These are phyloP conservation scores for Mormyrops boulengeri DNA, from an alignment of 2,797 vertebrate species.

Conservation along the genomic window DNA sequence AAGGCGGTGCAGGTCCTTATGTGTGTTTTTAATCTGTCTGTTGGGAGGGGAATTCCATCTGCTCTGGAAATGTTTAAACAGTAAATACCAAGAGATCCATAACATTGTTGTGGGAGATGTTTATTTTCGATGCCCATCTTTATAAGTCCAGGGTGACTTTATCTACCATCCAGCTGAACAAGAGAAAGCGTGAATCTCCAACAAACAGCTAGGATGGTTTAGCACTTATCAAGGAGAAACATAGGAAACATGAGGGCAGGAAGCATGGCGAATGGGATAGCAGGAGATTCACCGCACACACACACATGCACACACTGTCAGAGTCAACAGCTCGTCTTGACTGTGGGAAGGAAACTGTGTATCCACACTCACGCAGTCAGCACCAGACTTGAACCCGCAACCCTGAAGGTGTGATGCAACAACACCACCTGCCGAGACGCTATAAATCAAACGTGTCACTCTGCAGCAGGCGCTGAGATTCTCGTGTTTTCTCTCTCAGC, in stretches of 20 bases:
- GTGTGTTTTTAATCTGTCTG: background rate
- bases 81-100: constrained; percentile 3
- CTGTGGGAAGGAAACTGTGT: background rate
- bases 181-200: background rate
- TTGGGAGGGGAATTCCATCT: background rate
- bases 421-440: background rate
- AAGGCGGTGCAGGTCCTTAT: background rate
- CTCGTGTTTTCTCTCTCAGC: background rate
- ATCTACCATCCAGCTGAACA: background rate
- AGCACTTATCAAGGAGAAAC: background rate
- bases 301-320: background rate
- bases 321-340: background rate
- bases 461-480: background rate
- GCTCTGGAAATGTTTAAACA: background rate
- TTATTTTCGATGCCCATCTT: background rate
- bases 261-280: background rate
- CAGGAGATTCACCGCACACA: background rate
- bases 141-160: background rate
- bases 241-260: background rate
- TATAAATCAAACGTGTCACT: background rate
- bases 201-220: background rate
- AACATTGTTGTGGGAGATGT: background rate
- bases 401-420: background rate
- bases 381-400: background rate
- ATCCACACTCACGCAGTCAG: background rate